phyloP scores from a whole-genome alignment of 1,140 invertebrate species.

The Leptestheria dahalacensis region DNA sequence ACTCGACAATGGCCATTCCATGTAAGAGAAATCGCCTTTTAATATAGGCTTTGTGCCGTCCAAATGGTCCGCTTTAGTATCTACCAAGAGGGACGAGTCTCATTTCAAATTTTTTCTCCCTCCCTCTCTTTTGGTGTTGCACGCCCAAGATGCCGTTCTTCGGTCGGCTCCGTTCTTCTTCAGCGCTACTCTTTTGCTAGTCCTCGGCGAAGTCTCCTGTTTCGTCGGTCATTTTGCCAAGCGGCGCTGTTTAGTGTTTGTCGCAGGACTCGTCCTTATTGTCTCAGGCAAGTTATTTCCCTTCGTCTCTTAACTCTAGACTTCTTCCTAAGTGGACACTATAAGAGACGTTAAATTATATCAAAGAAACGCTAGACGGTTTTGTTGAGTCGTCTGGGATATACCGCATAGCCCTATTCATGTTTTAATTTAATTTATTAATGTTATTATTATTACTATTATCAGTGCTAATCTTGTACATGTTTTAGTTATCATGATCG shows the following conservation, averaged over 20 bases:
- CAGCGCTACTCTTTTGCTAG: conserved; percentile 39
- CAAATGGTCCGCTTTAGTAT: no score
- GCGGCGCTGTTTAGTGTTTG: conserved; percentile 43
- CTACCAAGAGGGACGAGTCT: no score
- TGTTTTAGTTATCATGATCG: no score
- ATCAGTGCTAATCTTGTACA: no score
- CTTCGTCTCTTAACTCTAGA: conserved; percentile 1
- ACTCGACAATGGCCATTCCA: conserved; percentile 74
- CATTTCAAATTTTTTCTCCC: background rate
- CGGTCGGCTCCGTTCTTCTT: conserved; percentile 48
- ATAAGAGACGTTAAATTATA: background rate
- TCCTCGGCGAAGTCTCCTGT: conserved; percentile 44
- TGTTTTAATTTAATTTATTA: no score
- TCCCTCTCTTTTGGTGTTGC: conserved; percentile 22
- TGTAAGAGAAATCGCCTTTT: conserved; percentile 41
- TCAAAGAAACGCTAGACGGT: no score
- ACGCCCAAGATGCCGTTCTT: conserved; percentile 46
- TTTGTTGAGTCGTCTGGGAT: no score
- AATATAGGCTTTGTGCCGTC: background rate
- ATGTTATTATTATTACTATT: no score
- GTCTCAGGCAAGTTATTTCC: conserved; percentile 39
- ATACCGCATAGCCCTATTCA: no score
- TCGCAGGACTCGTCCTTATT: conserved; percentile 49
- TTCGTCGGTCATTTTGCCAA: conserved; percentile 41
- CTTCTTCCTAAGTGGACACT: background rate